phyloP scores from a whole-genome alignment of 2,888 invertebrate genomes.

The Nebria salina region DNA sequence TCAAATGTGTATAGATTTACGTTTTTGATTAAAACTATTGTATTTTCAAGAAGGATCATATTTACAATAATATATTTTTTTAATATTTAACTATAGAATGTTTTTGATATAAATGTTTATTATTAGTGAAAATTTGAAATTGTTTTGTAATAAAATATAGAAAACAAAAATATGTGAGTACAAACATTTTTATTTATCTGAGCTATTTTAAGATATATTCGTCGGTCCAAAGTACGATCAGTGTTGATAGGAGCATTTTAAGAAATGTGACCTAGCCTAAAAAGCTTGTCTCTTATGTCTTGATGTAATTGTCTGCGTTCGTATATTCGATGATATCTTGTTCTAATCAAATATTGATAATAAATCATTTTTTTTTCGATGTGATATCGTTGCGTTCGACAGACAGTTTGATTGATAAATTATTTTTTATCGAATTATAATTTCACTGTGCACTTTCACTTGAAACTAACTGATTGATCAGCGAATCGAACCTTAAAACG shows the following conservation, averaged over 20 bases:
- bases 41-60: too few species aligned
- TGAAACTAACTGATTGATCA: not conserved
- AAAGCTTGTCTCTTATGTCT: not conserved
- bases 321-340: not conserved
- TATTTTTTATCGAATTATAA: not conserved
- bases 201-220: not conserved
- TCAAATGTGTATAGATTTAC: too few species aligned
- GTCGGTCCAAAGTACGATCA: not conserved
- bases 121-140: too few species aligned
- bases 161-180: too few species aligned
- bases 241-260: not conserved
- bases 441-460: not conserved
- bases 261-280: not conserved
- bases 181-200: too few species aligned
- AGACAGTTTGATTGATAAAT: not conserved
- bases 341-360: constrained; percentile 16
- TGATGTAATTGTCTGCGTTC: not conserved
- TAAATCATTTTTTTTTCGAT: constrained; percentile 3
- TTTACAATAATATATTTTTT: too few species aligned
- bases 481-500: not conserved
- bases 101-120: too few species aligned
- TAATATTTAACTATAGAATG: too few species aligned
- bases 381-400: not conserved
- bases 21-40: too few species aligned
- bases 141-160: too few species aligned